A percentile compares a stretch with the other conserved stretches of the same genome.
phyloP scores from a whole-genome alignment of 1,140 invertebrate species.

The Ceratosolen solmsi region DNA sequence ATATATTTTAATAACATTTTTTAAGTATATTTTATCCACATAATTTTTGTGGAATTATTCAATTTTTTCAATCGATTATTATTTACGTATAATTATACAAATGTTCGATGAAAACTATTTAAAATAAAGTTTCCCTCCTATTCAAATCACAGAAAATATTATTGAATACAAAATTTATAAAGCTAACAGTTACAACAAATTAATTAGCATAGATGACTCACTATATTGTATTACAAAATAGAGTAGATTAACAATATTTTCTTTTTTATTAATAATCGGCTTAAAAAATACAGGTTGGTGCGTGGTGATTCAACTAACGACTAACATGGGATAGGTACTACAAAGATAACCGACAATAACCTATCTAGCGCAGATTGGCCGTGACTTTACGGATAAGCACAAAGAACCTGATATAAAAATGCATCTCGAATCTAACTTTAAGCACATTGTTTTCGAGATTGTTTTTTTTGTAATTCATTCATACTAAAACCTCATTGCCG shows the following conservation, averaged over 20 bases:
- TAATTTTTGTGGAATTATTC: too few species aligned
- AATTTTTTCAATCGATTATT: background rate
- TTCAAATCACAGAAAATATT: background rate
- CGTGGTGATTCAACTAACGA: conserved; percentile 70
- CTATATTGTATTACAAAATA: conserved; percentile 38
- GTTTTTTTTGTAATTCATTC: conserved; percentile 52
- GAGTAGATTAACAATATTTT: background rate
- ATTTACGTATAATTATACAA: background rate
- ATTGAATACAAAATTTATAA: background rate
- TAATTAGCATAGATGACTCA: conserved; percentile 47
- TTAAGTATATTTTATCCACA: too few species aligned
- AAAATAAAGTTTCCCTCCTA: background rate
- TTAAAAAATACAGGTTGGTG: conserved; percentile 69
- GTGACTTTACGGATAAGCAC: conserved; percentile 57
- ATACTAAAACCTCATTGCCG: background rate
- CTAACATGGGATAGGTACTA: conserved; percentile 69
- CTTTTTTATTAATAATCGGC: conserved; percentile 61
- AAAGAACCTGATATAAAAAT: conserved; percentile 50
- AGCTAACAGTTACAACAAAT: too few species aligned
- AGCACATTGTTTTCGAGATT: conserved; percentile 54
- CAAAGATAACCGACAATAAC: conserved; percentile 64
- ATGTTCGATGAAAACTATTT: background rate
- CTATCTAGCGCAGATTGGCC: conserved; percentile 62
- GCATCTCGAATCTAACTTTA: conserved; percentile 53
- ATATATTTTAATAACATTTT: too few species aligned